A percentile compares a stretch with the other conserved stretches of the same genome.
Evolutionary conservation across 1,140 invertebrate genomes (phyloP).

Genomic region (Anadara kagoshimensis): DNA sequence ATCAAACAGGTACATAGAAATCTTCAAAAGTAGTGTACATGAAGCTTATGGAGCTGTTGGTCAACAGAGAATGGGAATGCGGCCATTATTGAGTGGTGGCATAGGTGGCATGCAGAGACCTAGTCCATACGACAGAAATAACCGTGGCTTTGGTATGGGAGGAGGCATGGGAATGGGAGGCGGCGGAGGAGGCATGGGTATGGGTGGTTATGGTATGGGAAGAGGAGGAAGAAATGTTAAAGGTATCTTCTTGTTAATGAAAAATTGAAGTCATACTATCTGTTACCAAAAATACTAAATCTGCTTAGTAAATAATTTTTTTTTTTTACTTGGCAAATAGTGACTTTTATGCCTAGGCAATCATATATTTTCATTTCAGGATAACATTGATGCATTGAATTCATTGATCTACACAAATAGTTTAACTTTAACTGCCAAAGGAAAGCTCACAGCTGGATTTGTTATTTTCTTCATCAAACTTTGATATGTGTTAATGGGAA

Average conservation of each 20-base stretch:
- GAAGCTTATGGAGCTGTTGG: constrained; percentile 78
- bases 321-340: no score
- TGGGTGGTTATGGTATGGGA: constrained; percentile 61
- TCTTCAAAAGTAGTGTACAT: constrained; percentile 90
- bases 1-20: constrained; percentile 89
- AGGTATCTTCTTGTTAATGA: constrained; percentile 69
- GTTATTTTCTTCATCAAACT: no score
- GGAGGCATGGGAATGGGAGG: constrained; percentile 60
- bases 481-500: no score
- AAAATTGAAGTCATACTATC: background rate
- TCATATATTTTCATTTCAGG: no score
- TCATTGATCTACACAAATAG: no score
- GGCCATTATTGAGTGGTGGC: constrained; percentile 63
- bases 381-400: no score
- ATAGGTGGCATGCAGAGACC: constrained; percentile 79
- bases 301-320: no score
- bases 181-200: constrained; percentile 71
- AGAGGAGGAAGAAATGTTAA: constrained; percentile 78
- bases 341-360: no score
- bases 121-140: constrained; percentile 85
- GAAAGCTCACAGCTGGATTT: no score
- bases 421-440: no score
- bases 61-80: constrained; percentile 39
- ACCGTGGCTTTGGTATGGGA: constrained; percentile 53
- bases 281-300: background rate